Conservation (phyloP, 1,140 invertebrate genomes). For the Lamellibrachia luymesi region DNA sequence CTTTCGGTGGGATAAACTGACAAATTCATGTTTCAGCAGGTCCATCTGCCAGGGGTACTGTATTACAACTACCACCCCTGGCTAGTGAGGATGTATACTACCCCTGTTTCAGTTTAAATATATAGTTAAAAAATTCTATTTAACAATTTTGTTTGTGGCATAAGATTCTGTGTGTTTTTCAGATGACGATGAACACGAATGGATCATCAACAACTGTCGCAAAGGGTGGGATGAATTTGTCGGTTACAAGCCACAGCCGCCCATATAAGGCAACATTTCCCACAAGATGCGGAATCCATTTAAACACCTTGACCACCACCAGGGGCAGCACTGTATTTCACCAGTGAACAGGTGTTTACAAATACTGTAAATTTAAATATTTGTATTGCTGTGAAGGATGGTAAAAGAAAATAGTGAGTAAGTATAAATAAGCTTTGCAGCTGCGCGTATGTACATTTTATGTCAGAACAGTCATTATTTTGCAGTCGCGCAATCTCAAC, state of each 20-base stretch:
- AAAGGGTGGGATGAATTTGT: slow-evolving; percentile 59
- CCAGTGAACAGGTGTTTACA: background rate
- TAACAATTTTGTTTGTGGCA: background rate
- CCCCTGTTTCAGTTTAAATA: too few relatives aligned
- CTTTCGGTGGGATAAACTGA: too few relatives aligned
- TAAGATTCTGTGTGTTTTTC: slow-evolving; percentile 30
- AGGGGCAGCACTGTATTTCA: background rate
- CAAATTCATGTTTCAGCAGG: too few relatives aligned
- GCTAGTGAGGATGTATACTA: too few relatives aligned
- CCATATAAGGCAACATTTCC: background rate
- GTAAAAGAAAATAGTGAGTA: background rate
- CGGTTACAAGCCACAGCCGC: slow-evolving; percentile 39
- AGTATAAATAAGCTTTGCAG: background rate
- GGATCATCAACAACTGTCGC: slow-evolving; percentile 55
- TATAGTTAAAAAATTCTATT: too few relatives aligned
- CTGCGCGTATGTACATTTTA: background rate
- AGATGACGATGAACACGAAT: slow-evolving; percentile 58
- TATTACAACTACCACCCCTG: too few relatives aligned
- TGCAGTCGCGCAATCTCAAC: background rate
- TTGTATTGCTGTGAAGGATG: background rate
- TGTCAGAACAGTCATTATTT: background rate
- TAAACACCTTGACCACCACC: background rate
- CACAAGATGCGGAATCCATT: background rate
- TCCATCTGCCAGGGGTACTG: too few relatives aligned
- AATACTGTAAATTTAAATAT: background rate